These are phyloP conservation scores for Campoletis sonorensis DNA, from an alignment of 1,140 invertebrate genomes.

Conservation along the genomic window DNA sequence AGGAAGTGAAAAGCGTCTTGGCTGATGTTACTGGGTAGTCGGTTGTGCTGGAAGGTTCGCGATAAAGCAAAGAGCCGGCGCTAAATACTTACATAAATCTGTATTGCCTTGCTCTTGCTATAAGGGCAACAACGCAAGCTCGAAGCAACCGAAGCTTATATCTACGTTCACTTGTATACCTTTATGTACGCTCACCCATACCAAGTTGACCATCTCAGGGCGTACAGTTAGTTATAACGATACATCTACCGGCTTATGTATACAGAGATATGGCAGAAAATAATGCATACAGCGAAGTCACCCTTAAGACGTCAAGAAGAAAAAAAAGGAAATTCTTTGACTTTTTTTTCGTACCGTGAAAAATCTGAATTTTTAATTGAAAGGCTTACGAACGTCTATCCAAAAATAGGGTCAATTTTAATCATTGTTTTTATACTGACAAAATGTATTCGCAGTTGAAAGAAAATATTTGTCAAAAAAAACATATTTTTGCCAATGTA, in stretches of 20 bases:
- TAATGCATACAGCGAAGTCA: no score
- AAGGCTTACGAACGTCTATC: no score
- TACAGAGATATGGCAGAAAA: background rate
- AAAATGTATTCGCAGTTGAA: no score
- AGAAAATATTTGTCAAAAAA: no score
- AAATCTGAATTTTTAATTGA: no score
- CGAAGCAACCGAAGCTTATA: slow-evolving; percentile 25
- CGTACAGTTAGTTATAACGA: background rate
- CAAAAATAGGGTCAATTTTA: no score
- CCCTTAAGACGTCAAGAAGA: no score
- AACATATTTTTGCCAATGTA: no score
- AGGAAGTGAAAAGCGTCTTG: slow-evolving; percentile 44
- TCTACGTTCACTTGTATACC: slow-evolving; percentile 11
- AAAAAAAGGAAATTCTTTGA: no score
- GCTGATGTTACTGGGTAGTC: slow-evolving; percentile 38
- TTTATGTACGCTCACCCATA: slow-evolving; percentile 4
- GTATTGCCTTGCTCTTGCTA: slow-evolving; percentile 72
- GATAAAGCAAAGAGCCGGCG: slow-evolving; percentile 76
- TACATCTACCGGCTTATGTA: background rate
- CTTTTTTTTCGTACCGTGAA: no score
- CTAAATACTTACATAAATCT: slow-evolving; percentile 79
- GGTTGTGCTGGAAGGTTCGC: slow-evolving; percentile 69
- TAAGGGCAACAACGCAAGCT: slow-evolving; percentile 43
- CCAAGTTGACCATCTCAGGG: background rate
- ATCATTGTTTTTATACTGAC: no score